phyloP scores from a whole-genome alignment of 2,888 invertebrate genomes.

The Lepidocyrtoides sp. region DNA sequence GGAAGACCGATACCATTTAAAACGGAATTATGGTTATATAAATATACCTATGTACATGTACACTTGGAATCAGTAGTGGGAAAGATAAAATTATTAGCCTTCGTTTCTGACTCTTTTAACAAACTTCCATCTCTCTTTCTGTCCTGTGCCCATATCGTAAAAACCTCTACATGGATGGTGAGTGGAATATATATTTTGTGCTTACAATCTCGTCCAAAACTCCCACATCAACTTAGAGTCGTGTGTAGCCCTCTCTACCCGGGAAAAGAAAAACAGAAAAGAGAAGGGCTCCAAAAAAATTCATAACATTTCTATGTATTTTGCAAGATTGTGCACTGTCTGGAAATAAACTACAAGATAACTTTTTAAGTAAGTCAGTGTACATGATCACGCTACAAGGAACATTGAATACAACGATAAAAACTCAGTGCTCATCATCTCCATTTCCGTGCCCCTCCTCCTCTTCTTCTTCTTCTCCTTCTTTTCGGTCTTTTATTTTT shows the following conservation, averaged over 20 bases:
- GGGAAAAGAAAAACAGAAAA: slow-evolving; percentile 29
- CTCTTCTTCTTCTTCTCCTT: not conserved
- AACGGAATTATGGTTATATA: not conserved
- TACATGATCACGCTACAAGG: slow-evolving; percentile 43
- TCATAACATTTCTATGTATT: slow-evolving; percentile 70
- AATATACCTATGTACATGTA: not conserved
- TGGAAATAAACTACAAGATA: slow-evolving; percentile 62
- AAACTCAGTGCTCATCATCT: slow-evolving; percentile 34
- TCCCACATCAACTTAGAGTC: not conserved
- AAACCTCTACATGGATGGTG: not conserved
- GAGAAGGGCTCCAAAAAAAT: slow-evolving; percentile 44
- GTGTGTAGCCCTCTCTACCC: not conserved
- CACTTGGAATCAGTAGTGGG: not conserved
- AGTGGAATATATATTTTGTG: not conserved
- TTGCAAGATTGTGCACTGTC: slow-evolving; percentile 72
- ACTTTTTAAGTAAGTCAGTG: slow-evolving; percentile 66
- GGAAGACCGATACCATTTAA: not conserved
- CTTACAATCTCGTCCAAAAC: not conserved
- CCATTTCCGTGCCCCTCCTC: slow-evolving; percentile 1
- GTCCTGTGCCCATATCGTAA: slow-evolving; percentile 37
- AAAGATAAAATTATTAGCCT: slow-evolving; percentile 32
- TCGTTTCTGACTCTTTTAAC: not conserved
- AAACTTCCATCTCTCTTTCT: not conserved
- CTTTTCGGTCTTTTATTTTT: slow-evolving; percentile 34
- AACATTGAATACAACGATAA: slow-evolving; percentile 46